Percentiles rank a stretch among this genome's conserved stretches.
Conservation (phyloP, 2,113 vertebrate species). For the Astur gentilis region DNA sequence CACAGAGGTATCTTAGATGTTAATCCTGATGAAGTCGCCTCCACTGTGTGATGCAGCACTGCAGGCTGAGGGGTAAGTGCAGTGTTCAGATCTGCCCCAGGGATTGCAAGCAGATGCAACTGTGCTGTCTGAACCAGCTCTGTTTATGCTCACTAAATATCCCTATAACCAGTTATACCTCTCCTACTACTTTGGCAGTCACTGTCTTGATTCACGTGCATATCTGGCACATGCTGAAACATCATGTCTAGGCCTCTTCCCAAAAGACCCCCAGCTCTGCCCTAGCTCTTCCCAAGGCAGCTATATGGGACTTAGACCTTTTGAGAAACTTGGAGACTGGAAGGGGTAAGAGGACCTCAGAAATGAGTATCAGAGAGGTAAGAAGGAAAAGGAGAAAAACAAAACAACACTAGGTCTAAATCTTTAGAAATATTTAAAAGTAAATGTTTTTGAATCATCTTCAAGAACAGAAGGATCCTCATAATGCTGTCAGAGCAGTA, state of each 20-base stretch:
- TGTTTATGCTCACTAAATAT: neutral
- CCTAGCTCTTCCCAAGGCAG: neutral
- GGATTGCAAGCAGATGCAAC: neutral
- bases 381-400: neutral
- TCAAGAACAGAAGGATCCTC: neutral
- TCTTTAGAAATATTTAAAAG: conserved; percentile 18
- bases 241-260: neutral
- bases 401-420: neutral
- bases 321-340: neutral
- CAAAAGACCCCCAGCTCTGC: neutral
- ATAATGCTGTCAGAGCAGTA: neutral
- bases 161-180: neutral
- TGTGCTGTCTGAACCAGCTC: neutral
- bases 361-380: neutral
- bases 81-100: neutral
- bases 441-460: neutral
- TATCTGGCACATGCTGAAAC: neutral
- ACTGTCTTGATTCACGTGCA: neutral
- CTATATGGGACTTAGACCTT: neutral
- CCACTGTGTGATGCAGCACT: neutral
- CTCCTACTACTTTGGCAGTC: neutral
- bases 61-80: neutral
- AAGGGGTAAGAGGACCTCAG: neutral
- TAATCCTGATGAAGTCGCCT: neutral
- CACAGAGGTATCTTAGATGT: neutral